Conservation (phyloP, 2,113 vertebrate genomes). For the Gorsachius goisagi region DNA sequence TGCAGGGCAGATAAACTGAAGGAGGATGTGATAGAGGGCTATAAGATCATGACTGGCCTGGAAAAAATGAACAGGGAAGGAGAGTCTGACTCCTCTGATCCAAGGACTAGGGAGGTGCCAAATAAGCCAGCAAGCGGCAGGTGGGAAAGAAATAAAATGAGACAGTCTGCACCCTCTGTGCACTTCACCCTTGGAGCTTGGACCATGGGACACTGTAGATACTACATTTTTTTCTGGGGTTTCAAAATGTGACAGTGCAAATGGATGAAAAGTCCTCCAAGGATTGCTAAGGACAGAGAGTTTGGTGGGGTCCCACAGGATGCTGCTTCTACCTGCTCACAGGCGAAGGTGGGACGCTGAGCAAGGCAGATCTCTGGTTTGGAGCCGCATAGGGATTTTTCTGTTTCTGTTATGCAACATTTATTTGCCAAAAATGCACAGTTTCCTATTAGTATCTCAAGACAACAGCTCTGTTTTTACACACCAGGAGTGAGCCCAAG, state of each 20-base stretch:
- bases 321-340: not conserved
- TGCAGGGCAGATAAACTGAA: conserved; percentile 40
- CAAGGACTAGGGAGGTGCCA: not conserved
- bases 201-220: accelerated
- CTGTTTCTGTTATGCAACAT: not conserved
- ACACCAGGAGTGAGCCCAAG: not conserved
- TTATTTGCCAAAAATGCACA: not conserved
- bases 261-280: not conserved
- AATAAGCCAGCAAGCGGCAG: not conserved
- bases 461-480: not conserved
- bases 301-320: not conserved
- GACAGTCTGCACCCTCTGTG: not conserved
- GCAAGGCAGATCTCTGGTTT: not conserved
- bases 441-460: not conserved
- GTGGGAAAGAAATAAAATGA: not conserved
- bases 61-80: not conserved
- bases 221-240: accelerated
- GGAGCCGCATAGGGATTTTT: not conserved
- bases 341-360: not conserved
- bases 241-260: not conserved
- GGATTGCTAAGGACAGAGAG: not conserved
- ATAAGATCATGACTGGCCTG: conserved; percentile 9
- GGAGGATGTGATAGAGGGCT: not conserved
- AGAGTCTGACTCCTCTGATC: not conserved
- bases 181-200: not conserved